Conservation (phyloP, 2,888 invertebrate species). For the Clivina fossor region DNA sequence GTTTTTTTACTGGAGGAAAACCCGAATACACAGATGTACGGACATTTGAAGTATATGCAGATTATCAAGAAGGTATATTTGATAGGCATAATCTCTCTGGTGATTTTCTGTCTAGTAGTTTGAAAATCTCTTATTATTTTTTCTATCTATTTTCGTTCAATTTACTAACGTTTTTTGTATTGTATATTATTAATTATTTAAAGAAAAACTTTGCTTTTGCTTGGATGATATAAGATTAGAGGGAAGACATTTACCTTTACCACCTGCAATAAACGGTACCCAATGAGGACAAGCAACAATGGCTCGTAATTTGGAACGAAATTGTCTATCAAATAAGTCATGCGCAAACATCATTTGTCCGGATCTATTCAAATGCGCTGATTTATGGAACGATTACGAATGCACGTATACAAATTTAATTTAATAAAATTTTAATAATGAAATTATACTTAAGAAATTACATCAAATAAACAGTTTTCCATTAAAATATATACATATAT, state of each 20-base stretch:
- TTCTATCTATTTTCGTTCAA: too few species aligned
- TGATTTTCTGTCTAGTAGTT: too few species aligned
- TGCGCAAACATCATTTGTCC: slow-evolving; percentile 93
- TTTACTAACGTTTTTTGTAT: too few species aligned
- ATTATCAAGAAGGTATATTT: slow-evolving; percentile 82
- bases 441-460: slow-evolving; percentile 25
- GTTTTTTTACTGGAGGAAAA: slow-evolving; percentile 93
- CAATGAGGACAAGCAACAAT: slow-evolving; percentile 96
- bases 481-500: too few species aligned
- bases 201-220: too few species aligned
- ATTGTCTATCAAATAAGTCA: slow-evolving; percentile 93
- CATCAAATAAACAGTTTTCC: slow-evolving; percentile 3
- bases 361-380: slow-evolving; percentile 91
- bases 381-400: slow-evolving; percentile 97
- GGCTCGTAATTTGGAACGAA: slow-evolving; percentile 86
- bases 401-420: slow-evolving; percentile 84
- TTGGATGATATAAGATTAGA: slow-evolving; percentile 85
- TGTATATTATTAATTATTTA: too few species aligned
- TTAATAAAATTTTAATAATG: slow-evolving; percentile 2
- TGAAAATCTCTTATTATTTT: too few species aligned
- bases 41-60: slow-evolving; percentile 92
- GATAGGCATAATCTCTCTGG: too few species aligned
- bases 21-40: slow-evolving; percentile 93
- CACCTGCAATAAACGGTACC: slow-evolving; percentile 92
- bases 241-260: slow-evolving; percentile 91